Conservation (phyloP, 2,113 vertebrate genomes). For the Arenaria interpres region DNA sequence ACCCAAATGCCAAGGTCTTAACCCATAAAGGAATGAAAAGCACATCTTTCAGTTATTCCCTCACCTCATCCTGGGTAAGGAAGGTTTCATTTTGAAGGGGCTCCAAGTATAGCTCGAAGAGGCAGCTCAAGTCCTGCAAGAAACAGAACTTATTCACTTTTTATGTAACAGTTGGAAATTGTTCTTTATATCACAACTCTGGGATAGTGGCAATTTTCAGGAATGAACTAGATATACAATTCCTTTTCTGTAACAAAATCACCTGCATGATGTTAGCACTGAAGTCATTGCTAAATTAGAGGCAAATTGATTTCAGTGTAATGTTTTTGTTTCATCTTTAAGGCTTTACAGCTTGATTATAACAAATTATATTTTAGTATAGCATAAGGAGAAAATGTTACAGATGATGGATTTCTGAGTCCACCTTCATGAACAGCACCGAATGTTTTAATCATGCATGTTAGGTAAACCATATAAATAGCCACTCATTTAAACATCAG, state of each 20-base stretch:
- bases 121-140: conserved; percentile 88
- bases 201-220: neutral
- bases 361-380: neutral
- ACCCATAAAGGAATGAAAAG: neutral
- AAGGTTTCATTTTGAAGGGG: conserved; percentile 95
- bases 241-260: neutral
- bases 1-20: neutral
- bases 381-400: neutral
- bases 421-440: neutral
- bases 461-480: neutral
- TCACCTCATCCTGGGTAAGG: conserved; percentile 94
- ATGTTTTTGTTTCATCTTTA: neutral
- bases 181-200: neutral
- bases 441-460: neutral
- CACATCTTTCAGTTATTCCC: neutral
- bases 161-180: neutral
- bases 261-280: neutral
- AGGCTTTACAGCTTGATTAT: neutral
- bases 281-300: neutral
- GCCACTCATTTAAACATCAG: neutral
- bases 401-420: neutral
- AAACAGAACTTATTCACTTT: neutral
- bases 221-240: neutral
- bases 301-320: neutral
- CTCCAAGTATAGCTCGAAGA: conserved; percentile 94